These are phyloP conservation scores for Ormyrus pomaceus DNA, from an alignment of 2,888 invertebrate genomes.

Conservation along the genomic window DNA sequence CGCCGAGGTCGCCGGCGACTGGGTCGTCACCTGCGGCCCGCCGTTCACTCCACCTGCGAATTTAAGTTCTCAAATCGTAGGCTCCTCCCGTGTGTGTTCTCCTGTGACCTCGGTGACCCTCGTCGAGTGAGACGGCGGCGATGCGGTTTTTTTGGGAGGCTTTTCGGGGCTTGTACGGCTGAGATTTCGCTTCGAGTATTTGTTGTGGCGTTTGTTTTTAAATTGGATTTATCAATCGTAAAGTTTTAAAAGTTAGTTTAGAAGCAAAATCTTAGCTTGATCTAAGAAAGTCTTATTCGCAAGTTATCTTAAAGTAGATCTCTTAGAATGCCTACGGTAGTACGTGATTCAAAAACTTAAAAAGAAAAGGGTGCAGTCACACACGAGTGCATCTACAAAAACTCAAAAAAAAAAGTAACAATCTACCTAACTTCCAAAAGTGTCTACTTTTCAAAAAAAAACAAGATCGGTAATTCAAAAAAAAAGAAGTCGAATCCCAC, in stretches of 20 bases:
- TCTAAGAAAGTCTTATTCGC: not conserved
- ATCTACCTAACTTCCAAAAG: conserved; percentile 6
- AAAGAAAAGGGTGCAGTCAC: conserved; percentile 33
- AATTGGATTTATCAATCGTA: not conserved
- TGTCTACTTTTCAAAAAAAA: not conserved
- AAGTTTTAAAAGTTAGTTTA: too few relatives aligned
- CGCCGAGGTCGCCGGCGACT: conserved; percentile 60
- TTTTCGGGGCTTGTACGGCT: too few relatives aligned
- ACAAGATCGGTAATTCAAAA: not conserved
- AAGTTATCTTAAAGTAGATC: not conserved
- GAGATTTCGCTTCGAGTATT: not conserved
- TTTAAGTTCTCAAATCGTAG: conserved; percentile 1
- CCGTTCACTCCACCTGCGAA: conserved; percentile 69
- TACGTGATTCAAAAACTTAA: conserved; percentile 15
- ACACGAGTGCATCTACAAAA: conserved; percentile 18
- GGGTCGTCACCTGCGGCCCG: conserved; percentile 42
- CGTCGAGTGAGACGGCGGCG: not conserved
- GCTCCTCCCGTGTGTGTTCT: not conserved
- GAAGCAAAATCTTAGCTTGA: conserved; percentile 15
- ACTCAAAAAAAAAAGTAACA: not conserved
- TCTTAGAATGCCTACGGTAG: not conserved
- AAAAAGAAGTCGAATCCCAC: conserved; percentile 18
- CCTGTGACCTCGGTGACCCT: not conserved
- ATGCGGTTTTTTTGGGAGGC: not conserved
- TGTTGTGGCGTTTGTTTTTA: conserved; percentile 47